Evolutionary conservation across 2,113 vertebrate genomes (phyloP).

Genomic region (Notiomystis cincta): DNA sequence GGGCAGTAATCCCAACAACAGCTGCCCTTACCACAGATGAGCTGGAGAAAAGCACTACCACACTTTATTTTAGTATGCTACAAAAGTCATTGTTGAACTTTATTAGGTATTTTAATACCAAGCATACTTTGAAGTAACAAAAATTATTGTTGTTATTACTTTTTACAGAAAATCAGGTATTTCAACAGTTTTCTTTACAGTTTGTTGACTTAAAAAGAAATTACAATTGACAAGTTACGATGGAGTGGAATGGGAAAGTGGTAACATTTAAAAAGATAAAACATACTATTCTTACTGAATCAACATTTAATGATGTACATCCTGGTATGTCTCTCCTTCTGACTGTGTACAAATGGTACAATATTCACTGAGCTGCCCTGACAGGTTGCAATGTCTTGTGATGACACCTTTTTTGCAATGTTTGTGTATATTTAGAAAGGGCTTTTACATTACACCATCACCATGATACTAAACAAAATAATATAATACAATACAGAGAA

Average conservation of each 20-base stretch:
- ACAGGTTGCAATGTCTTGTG: background rate
- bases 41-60: slow-evolving; percentile 51
- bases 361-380: slow-evolving; percentile 43
- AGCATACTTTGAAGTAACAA: slow-evolving; percentile 75
- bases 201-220: slow-evolving; percentile 75
- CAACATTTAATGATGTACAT: slow-evolving; percentile 64
- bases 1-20: background rate
- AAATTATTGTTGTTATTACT: slow-evolving; percentile 76
- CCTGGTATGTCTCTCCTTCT: slow-evolving; percentile 1
- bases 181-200: slow-evolving; percentile 77
- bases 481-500: slow-evolving; percentile 20
- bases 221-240: slow-evolving; percentile 63
- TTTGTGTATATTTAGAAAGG: slow-evolving; percentile 25
- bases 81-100: slow-evolving; percentile 63
- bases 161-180: slow-evolving; percentile 79
- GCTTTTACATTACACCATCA: slow-evolving; percentile 22
- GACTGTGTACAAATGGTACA: slow-evolving; percentile 46
- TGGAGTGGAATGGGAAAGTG: slow-evolving; percentile 60
- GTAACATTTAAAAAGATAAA: slow-evolving; percentile 69
- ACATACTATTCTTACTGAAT: slow-evolving; percentile 56
- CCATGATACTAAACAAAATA: slow-evolving; percentile 13
- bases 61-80: slow-evolving; percentile 70
- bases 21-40: background rate
- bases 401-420: slow-evolving; percentile 14
- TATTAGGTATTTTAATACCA: slow-evolving; percentile 67